Evolutionary conservation across 1,140 invertebrate species (phyloP).

Genomic region (Conus betulinus): DNA sequence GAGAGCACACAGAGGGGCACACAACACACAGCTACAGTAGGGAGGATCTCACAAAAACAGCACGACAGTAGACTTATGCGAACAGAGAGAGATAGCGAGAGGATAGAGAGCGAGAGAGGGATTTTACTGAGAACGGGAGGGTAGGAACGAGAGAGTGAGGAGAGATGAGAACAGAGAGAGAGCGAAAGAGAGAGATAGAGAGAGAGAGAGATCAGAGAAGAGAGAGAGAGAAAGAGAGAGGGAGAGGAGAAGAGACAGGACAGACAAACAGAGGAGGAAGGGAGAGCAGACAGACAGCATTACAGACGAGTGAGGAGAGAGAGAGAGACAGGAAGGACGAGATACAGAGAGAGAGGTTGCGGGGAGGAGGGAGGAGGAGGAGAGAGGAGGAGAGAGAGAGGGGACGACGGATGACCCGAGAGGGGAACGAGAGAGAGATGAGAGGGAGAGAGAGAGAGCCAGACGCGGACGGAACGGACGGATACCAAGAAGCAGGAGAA

Average conservation of each 20-base stretch:
- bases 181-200: neutral
- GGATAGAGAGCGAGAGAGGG: neutral
- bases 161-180: neutral
- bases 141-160: neutral
- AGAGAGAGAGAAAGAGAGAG: neutral
- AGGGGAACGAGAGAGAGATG: no score
- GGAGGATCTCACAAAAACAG: no score
- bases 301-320: neutral
- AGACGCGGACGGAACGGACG: no score
- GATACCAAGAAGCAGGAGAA: no score
- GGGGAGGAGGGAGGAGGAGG: no score
- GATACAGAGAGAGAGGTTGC: neutral
- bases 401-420: no score
- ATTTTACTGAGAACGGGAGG: neutral
- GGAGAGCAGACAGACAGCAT: neutral
- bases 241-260: neutral
- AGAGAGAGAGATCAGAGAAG: no score
- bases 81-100: neutral
- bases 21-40: neutral
- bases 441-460: no score
- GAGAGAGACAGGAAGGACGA: neutral
- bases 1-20: neutral
- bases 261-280: neutral
- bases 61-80: no score
- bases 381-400: no score